Conservation (phyloP, 1,140 invertebrate genomes). For the Thaumatotibia leucotreta region DNA sequence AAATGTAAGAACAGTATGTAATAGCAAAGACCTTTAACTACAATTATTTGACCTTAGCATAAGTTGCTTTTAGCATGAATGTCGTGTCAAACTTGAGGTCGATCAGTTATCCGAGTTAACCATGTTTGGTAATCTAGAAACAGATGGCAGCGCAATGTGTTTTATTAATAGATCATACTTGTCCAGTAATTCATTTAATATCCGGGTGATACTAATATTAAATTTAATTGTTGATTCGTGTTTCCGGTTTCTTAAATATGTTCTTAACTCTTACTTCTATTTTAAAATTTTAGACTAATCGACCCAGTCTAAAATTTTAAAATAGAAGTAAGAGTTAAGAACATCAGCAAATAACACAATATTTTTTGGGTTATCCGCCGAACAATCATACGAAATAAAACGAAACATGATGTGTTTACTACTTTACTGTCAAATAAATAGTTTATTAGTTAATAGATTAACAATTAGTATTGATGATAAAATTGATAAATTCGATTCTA, state of each 20-base stretch:
- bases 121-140: constrained; percentile 13
- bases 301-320: too few relatives aligned
- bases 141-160: neutral
- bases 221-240: neutral
- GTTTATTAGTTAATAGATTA: too few relatives aligned
- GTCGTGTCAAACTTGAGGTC: constrained; percentile 28
- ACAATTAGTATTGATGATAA: too few relatives aligned
- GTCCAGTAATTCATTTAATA: neutral
- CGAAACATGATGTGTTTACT: too few relatives aligned
- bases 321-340: too few relatives aligned
- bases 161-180: neutral
- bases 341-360: too few relatives aligned
- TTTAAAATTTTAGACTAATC: too few relatives aligned
- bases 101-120: constrained; percentile 21
- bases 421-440: too few relatives aligned
- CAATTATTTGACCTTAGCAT: constrained; percentile 20
- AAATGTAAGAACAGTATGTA: constrained; percentile 4
- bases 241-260: neutral
- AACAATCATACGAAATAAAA: too few relatives aligned
- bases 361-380: too few relatives aligned
- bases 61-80: constrained; percentile 22
- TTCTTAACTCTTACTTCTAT: too few relatives aligned
- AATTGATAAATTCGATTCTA: too few relatives aligned
- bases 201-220: neutral
- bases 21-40: constrained; percentile 16